Base-by-base conservation (phyloP, 92 coral and sea anemone genomes). In the Zoanthus gigantus region DNA sequence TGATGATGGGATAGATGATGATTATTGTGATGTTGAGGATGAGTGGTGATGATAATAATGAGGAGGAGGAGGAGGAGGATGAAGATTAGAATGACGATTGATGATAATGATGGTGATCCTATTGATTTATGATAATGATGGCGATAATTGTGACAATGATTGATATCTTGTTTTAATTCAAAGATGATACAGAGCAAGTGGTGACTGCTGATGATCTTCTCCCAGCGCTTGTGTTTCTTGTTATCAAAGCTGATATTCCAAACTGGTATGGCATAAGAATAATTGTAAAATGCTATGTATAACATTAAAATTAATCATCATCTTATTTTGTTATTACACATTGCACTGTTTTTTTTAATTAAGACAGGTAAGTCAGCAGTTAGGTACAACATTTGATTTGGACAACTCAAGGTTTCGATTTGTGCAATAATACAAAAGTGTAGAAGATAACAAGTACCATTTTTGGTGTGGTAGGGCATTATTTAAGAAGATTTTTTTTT, bases 151-250 rank as follows among this genome's bases (percentile, higher is more conserved):
- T 69, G 30, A 68, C 10, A 23, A 31, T 30, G 45, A 63, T 15
- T 69, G 45, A 30, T 30, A 30, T 11, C 46, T 18, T 34, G 37
- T 50, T 18, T 54, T 83, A 13, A 15, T 65, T 60, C 58, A 37
- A 86, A 65, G 83, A 86, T 94, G 99, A 93, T 66, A 76, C 94
- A 68, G 93, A 81, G 6, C 90, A 95, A 60, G 98, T 94, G 30
- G 94, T 93, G 0, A 97, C 99, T 12, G 99, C 98, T 18, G 99
- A 97, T 88, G 99, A 97, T 74, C 95, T 97, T 5, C 91, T 97
- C 34, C 99, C 99, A 75, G 95, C 98, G 5, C 79, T 97, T n/a
- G 94, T 95, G 37, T 97, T 96, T 79, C 93, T 97, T 48, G 95
- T 97, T 5, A 95, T 97, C 79, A 97, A 97, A 89, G 92, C 97